A percentile compares a stretch with the other conserved stretches of the same genome.
These are phyloP conservation scores for Apodemia duryi DNA, from an alignment of 2,888 invertebrate genomes.

Conservation along the genomic window DNA sequence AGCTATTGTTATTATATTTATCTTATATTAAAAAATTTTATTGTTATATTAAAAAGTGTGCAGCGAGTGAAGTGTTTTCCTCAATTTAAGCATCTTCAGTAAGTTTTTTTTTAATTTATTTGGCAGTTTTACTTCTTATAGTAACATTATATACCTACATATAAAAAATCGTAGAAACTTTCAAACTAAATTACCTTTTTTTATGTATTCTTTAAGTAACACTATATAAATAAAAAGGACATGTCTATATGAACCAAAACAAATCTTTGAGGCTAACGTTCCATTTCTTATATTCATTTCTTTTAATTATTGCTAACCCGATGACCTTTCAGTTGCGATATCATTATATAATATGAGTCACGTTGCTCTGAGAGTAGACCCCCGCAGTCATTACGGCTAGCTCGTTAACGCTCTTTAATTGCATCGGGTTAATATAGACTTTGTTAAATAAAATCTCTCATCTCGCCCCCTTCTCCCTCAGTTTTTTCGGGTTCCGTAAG, in stretches of 20 bases:
- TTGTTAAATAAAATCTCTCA: conserved; percentile 80
- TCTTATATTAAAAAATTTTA: no score
- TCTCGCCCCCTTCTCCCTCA: conserved; percentile 48
- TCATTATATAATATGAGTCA: conserved; percentile 30
- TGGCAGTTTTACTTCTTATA: no score
- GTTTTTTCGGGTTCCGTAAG: conserved; percentile 16
- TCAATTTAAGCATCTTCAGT: no score
- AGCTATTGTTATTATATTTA: no score
- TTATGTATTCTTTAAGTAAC: neutral
- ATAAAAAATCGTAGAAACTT: no score
- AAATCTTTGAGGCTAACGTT: conserved; percentile 8
- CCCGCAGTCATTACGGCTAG: conserved; percentile 71
- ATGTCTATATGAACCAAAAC: neutral
- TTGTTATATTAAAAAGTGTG: no score
- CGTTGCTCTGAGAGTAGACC: conserved; percentile 45
- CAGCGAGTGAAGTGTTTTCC: no score
- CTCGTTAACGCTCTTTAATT: conserved; percentile 78
- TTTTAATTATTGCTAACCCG: conserved; percentile 21
- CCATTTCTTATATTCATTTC: conserved; percentile 5
- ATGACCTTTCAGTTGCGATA: conserved; percentile 19
- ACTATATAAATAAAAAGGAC: neutral
- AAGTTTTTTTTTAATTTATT: no score
- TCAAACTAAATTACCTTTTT: no score
- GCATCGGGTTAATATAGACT: conserved; percentile 79
- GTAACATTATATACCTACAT: no score